Evolutionary conservation across 2,888 invertebrate species (phyloP).

Genomic region (Athalia cordata): DNA sequence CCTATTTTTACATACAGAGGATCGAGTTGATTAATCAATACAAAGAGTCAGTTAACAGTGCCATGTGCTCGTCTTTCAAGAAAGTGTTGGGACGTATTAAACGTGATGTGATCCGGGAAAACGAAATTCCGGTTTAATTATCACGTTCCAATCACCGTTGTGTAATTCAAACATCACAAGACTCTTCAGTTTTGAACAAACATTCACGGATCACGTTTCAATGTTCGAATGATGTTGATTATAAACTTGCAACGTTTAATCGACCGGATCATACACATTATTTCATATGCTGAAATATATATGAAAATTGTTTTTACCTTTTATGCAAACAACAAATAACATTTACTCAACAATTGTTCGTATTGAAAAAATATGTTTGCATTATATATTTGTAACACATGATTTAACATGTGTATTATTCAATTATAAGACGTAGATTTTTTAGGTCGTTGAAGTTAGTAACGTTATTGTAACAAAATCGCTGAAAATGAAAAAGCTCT

Average conservation of each 20-base stretch:
- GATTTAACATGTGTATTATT: too few species aligned
- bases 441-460: too few species aligned
- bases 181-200: slow-evolving; percentile 28
- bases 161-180: slow-evolving; percentile 23
- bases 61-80: too few species aligned
- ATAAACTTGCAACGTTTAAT: slow-evolving; percentile 27
- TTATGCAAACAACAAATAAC: background rate
- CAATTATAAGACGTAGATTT: too few species aligned
- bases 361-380: too few species aligned
- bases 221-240: slow-evolving; percentile 38
- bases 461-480: too few species aligned
- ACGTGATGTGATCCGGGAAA: too few species aligned
- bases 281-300: background rate
- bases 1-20: slow-evolving; percentile 19
- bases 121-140: slow-evolving; percentile 34
- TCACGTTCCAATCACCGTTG: slow-evolving; percentile 30
- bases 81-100: too few species aligned
- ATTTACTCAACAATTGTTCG: too few species aligned
- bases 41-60: too few species aligned
- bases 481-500: too few species aligned
- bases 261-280: background rate
- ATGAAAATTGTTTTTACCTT: background rate
- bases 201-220: slow-evolving; percentile 41
- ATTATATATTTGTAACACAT: too few species aligned
- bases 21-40: slow-evolving; percentile 25